These are phyloP conservation scores for Fragum whitleyi DNA, from an alignment of 2,888 invertebrate genomes.

Conservation along the genomic window DNA sequence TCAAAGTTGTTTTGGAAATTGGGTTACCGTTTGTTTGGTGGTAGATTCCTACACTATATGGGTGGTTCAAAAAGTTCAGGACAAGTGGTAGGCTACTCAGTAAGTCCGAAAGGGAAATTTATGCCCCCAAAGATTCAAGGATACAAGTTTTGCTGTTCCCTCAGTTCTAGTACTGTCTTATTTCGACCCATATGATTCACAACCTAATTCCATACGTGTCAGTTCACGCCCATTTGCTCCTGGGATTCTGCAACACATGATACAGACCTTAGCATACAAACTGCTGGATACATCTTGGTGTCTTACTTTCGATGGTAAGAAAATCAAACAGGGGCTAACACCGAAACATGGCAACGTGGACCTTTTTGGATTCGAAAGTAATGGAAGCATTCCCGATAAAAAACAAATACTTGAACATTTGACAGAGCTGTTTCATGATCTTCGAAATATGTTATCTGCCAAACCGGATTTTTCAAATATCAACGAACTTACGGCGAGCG, in stretches of 20 bases:
- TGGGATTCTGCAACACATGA: neutral
- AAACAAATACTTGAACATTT: neutral
- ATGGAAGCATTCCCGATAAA: neutral
- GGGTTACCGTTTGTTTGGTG: too few species aligned
- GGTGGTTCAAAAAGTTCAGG: too few species aligned
- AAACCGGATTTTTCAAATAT: too few species aligned
- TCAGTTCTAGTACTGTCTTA: neutral
- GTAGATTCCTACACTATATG: too few species aligned
- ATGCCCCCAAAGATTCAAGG: too few species aligned
- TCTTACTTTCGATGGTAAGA: conserved; percentile 3
- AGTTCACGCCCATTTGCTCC: neutral
- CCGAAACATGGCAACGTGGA: neutral
- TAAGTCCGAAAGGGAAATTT: too few species aligned
- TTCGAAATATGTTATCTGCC: too few species aligned
- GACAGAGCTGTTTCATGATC: neutral
- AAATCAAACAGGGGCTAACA: conserved; percentile 3
- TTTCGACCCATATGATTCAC: neutral
- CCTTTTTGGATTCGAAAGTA: neutral
- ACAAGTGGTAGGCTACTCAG: too few species aligned
- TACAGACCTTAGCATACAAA: neutral
- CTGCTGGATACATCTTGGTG: neutral
- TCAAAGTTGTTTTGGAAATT: too few species aligned
- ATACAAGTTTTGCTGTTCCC: neutral
- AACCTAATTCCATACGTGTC: too few species aligned
- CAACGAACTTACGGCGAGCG: neutral